Conservation (phyloP, 2,113 vertebrate species). For the Suncus etruscus region DNA sequence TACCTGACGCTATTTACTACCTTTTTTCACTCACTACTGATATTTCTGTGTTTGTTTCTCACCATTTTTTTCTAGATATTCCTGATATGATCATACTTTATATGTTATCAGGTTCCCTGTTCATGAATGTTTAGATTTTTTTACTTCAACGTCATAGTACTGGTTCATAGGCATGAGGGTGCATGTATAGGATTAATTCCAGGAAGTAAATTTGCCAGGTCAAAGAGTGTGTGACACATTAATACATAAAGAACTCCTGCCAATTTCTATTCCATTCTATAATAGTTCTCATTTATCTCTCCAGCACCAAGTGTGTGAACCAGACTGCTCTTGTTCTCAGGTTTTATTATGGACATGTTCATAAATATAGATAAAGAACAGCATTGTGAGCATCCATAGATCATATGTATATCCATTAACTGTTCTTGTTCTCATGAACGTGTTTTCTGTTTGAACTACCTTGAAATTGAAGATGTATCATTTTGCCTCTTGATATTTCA, state of each 20-base stretch:
- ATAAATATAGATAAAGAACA: background rate
- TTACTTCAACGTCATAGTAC: background rate
- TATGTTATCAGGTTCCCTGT: background rate
- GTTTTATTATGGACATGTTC: background rate
- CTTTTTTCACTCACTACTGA: background rate
- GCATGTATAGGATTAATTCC: background rate
- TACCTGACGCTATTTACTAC: background rate
- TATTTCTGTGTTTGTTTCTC: background rate
- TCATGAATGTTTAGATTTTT: background rate
- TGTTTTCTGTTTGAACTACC: constrained; percentile 20
- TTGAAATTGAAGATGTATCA: constrained; percentile 35
- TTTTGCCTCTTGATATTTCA: constrained; percentile 35
- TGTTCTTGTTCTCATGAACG: background rate
- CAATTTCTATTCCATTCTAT: background rate
- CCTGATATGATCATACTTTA: background rate
- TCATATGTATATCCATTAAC: background rate
- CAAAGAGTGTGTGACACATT: background rate
- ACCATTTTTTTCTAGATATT: background rate
- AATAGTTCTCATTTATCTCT: background rate
- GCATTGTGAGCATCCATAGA: background rate
- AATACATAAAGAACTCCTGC: background rate
- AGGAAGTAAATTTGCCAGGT: background rate
- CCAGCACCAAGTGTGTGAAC: background rate
- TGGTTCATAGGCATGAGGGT: background rate
- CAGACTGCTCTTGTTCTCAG: background rate